Conservation (phyloP, 1,140 invertebrate genomes). For the Phocides pigmalion region DNA sequence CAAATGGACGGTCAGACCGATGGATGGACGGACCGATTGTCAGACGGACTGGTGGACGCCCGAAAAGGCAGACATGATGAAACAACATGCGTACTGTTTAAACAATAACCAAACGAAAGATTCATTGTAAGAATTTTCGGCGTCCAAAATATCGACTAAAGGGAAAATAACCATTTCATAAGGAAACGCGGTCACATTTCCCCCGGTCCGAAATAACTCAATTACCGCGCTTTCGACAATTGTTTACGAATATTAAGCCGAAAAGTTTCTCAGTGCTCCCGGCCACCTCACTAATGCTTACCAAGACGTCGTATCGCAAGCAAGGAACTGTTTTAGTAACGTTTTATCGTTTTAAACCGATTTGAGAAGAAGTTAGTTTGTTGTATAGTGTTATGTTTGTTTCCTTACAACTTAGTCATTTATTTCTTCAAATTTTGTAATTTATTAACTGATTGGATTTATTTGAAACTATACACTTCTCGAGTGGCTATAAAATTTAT, state of each 20-base stretch:
- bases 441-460: no score
- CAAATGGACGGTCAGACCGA: no score
- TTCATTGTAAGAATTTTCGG: neutral
- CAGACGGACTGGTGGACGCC: no score
- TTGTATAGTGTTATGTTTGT: no score
- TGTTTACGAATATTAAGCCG: slow-evolving; percentile 31
- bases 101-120: neutral
- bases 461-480: no score
- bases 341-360: neutral
- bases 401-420: no score
- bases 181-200: slow-evolving; percentile 20
- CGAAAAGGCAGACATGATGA: no score
- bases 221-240: slow-evolving; percentile 25
- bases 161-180: slow-evolving; percentile 8
- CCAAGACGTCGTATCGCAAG: neutral
- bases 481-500: no score
- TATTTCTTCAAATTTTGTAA: no score
- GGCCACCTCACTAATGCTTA: slow-evolving; percentile 14
- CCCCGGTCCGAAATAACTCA: slow-evolving; percentile 18
- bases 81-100: no score
- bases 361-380: neutral
- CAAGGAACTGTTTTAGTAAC: neutral
- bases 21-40: no score
- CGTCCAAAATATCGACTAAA: neutral
- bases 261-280: slow-evolving; percentile 21